Evolutionary conservation across 1,140 invertebrate species (phyloP), one percentile per base, ranked within the genome.

Genomic region (Eupeodes corollae): DNA sequence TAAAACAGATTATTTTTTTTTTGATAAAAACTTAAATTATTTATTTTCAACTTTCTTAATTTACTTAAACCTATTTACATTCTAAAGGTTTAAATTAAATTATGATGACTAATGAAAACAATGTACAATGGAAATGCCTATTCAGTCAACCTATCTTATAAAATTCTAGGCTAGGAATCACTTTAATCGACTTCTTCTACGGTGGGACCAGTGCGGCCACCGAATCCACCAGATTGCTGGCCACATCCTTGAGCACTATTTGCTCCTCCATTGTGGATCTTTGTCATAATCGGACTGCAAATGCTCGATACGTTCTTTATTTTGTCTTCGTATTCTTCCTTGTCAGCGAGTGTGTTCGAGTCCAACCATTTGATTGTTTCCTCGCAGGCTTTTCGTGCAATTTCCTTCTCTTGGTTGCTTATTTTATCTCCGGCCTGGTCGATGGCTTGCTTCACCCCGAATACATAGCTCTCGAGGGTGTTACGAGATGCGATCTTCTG

Each of bases 151-250:
- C 8, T 26, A 26, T 26, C 8, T 26, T 5, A 5, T 26, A 26
- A 26, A 26, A 26, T 26, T 37, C 19, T 44, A 35, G 44, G 56
- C 21, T 26, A 26, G 21, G 21, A 26, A 6, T 49, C 12, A 8
- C 12, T 14, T 74, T 80, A 84, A 61, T 84, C 81, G 19, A 85
- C 82, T 68, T 84, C 82, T 62, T 85, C 82, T 41, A 84, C 77
- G 9, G 79, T 84, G 32, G 81, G 79, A 41, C 79, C 79, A 26
- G 58, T 55, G 39, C 52, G 50, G 14, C 45, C 50, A 38, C 54
- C 74, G 42, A 75, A 78, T 47, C 71, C 70, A 44, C 67, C 64
- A 6, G 60, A 59, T 46, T 71, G 68, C 50, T 67, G 69, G 33
- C 57, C 62, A 57, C 64, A 70, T 11, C 37, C 38, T 46, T 80